phyloP scores from a whole-genome alignment of 2,113 vertebrate genomes.

The Sylvilagus bachmani region DNA sequence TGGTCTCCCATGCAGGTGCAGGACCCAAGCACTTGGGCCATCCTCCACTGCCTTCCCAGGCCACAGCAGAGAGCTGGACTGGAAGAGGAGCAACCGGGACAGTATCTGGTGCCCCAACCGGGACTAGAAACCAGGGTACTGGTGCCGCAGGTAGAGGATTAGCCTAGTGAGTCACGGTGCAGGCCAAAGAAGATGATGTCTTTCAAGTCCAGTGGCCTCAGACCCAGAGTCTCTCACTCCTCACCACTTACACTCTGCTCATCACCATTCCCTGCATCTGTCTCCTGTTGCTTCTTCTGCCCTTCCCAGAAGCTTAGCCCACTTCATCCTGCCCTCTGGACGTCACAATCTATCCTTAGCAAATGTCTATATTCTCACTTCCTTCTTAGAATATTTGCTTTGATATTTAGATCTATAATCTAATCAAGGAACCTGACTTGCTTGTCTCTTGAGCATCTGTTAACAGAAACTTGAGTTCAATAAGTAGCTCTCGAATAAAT shows the following conservation, averaged over 20 bases:
- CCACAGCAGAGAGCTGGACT: no score
- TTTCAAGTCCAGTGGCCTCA: not conserved
- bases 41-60: no score
- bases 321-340: not conserved
- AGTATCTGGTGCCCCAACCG: no score
- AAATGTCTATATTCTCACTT: not conserved
- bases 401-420: not conserved
- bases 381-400: not conserved
- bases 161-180: no score
- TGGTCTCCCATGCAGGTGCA: no score
- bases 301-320: not conserved
- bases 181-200: not conserved
- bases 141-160: no score
- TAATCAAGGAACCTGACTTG: not conserved
- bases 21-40: no score
- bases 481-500: not conserved
- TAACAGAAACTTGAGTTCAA: not conserved
- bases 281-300: accelerated
- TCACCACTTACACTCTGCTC: no score
- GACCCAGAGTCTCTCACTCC: accelerated
- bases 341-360: not conserved
- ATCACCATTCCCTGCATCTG: no score
- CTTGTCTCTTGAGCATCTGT: not conserved
- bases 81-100: no score
- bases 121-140: no score